Evolutionary conservation across 2,888 invertebrate genomes (phyloP), one percentile per base, ranked within the genome.

Genomic region (Scaptomyza polygonia): DNA sequence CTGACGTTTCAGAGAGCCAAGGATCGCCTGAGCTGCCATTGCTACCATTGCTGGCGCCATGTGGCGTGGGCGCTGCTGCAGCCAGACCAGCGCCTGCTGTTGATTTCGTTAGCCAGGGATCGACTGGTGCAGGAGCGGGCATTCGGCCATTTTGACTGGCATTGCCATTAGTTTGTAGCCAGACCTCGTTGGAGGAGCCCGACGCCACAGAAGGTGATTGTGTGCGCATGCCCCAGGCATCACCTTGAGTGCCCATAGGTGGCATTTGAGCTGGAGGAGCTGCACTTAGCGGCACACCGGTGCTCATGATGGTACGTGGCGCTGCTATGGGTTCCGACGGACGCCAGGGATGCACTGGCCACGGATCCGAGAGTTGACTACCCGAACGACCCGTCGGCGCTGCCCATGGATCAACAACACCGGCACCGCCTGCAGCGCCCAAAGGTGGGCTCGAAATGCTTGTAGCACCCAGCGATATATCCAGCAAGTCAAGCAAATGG

Each of bases 401-500:
- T 29, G 95, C 95, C 97, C 97, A 97, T 4, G 96, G 96, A 93
- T 97, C 96, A n/a, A 89, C 83, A 11, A 77, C 84, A 56, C 72
- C 83, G 49, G 76, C 76, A 45, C 85, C 89, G 67, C 90, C 91
- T 57, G 83, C 89, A 58, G 91, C 91, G 69, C 89, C 90, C 59
- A 89, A 75, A 66, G 90, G 92, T 72, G 92, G 92, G 71, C 92
- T 92, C 14, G 93, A 91, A 74, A 93, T 93, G 75, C 93, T 93
- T n/a, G 93, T 92, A 68, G 93, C 93, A 6, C 95, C 94, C 86
- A 97, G 93, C 91, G 94, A 95, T 71, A 97, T 96, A 90, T 97
- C 97, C 84, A 97, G 92, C 88, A 97, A 92, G 92, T 97, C 97
- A 66, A 97, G 93, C 92, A 97, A 93, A 91, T 96, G 96, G 77